A percentile compares a stretch with the other conserved stretches of the same genome.
These are phyloP conservation scores for Odontomachus brunneus DNA, from an alignment of 1,140 invertebrate genomes.

Conservation along the genomic window DNA sequence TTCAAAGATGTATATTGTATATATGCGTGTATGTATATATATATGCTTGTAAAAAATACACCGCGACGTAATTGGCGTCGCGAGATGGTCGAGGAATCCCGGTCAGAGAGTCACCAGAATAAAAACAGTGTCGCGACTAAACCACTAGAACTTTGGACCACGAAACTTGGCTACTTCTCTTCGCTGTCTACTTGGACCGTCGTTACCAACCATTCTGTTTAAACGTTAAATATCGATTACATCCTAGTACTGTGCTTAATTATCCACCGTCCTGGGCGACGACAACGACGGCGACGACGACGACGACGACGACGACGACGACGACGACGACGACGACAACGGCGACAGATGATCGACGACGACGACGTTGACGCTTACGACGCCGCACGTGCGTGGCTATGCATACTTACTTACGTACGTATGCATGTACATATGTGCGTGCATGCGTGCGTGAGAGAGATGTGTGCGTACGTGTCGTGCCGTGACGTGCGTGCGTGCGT, in stretches of 20 bases:
- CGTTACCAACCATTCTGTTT: conserved; percentile 8
- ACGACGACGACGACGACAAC: conserved; percentile 11
- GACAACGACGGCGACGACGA: conserved; percentile 9
- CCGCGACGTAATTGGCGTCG: neutral
- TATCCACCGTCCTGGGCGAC: conserved; percentile 44
- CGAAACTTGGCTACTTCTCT: conserved; percentile 3
- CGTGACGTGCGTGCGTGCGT: too few species aligned
- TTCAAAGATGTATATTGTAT: too few species aligned
- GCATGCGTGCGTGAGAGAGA: neutral
- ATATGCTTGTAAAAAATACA: conserved; percentile 36
- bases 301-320: neutral
- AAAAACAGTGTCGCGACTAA: conserved; percentile 19
- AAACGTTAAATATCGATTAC: conserved; percentile 62
- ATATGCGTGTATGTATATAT: too few species aligned
- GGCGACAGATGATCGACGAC: neutral
- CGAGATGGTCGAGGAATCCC: neutral
- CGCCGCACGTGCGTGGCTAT: conserved; percentile 1
- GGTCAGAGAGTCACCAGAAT: conserved; percentile 4
- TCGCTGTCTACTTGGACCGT: conserved; percentile 46
- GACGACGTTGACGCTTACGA: neutral
- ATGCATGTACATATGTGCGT: too few species aligned
- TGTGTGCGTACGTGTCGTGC: neutral
- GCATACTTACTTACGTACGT: neutral
- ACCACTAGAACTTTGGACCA: conserved; percentile 45
- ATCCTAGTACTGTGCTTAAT: conserved; percentile 57